phyloP scores from a whole-genome alignment of 2,113 vertebrate species.

The Petroica traversi region DNA sequence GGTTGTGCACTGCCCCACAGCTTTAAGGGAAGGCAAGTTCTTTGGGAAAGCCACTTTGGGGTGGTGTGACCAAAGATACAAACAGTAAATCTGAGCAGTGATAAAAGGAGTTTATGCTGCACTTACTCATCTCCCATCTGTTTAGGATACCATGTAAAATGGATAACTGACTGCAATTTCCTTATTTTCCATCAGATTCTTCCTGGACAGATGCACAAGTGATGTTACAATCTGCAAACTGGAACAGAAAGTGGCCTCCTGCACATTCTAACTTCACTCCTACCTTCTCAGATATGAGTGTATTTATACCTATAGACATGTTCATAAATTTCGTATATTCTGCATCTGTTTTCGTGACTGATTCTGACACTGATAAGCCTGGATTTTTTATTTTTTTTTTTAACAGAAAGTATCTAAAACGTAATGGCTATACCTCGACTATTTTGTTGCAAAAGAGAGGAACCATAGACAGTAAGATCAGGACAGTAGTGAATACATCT shows the following conservation, averaged over 20 bases:
- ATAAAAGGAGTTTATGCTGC: background rate
- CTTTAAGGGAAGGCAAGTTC: background rate
- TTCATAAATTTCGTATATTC: background rate
- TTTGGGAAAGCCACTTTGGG: background rate
- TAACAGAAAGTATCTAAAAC: background rate
- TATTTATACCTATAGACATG: fast-evolving
- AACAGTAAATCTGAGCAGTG: background rate
- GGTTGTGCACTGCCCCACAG: background rate
- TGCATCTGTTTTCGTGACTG: background rate
- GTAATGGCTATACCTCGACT: background rate
- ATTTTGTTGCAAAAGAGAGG: background rate
- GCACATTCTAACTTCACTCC: background rate
- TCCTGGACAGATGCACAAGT: background rate
- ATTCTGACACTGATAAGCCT: background rate
- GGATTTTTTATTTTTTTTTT: background rate
- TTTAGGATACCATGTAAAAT: background rate
- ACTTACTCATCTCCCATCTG: background rate
- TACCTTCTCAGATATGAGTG: background rate
- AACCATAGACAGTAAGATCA: background rate
- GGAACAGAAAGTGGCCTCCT: background rate
- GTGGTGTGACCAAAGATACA: background rate
- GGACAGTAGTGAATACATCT: background rate
- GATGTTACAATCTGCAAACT: background rate
- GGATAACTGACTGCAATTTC: background rate
- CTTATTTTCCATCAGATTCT: background rate